Evolutionary conservation across 2,888 invertebrate species (phyloP), one percentile per base, ranked within the genome.

Genomic region (Phyllotreta cruciferae): DNA sequence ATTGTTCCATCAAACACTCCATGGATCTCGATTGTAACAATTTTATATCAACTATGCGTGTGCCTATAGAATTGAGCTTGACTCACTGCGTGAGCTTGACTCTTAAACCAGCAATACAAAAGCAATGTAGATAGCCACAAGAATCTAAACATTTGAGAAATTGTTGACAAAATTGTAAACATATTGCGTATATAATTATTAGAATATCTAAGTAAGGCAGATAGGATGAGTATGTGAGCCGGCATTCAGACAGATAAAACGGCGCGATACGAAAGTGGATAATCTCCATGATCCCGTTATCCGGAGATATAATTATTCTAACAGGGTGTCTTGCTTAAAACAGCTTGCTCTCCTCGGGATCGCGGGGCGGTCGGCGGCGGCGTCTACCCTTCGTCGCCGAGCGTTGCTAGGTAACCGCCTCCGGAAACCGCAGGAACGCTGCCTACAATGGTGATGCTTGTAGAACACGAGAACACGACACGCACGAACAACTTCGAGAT

Each of bases 241-340:
- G 24, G 76, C 77, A 76, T 76, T 74, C 73, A 79, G 74, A 77
- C 77, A 76, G 77, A 75, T 71, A 74, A 76, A 78, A 80, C 78
- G 75, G 80, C 75, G 79, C 73, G 79, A 79, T 78, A 75, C 77
- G 77, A 78, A 80, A 80, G 79, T 79, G 79, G 80, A 80, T 81
- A 81, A 80, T 81, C 81, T 80, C 80, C 80, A 79, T 81, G 80
- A 81, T 81, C 81, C 81, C 77, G 80, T 79, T 80, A 81, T 79
- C 82, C 80, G 75, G 76, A 80, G 80, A 80, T 81, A 80, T 81
- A 81, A 81, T 81, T 81, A 81, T 81, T 81, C 80, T 79, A 80
- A 81, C 81, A 78, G 80, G 80, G 80, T 80, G 80, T 81, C 81
- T 81, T 81, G 80, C 78, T 80, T 80, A 79, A 80, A 81, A 81